Evolutionary conservation across 2,797 vertebrate genomes (phyloP), one percentile per base, ranked within the genome.

Genomic region (Ciconia nigra): DNA sequence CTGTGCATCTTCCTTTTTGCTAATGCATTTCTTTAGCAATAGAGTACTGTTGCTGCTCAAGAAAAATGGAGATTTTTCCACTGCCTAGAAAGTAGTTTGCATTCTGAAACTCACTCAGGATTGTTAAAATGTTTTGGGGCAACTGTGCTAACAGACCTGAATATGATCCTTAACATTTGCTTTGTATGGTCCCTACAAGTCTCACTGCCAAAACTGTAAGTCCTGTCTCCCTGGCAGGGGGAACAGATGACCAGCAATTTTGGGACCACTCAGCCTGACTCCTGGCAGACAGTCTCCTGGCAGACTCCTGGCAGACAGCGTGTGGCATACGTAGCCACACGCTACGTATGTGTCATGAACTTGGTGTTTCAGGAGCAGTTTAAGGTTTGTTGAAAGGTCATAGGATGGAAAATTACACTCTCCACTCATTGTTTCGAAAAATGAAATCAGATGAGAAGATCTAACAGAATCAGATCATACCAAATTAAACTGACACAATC

Each of bases 381-480:
- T 54, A 67, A 88, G 20, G 31, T 84, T 71, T 91, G 33, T 42
- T 78, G 61, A n/a, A 92, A 91, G 58, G 88, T 70, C 85, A 70
- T 12, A 54, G 17, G 12, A 21, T 95, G 81, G 90, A 93, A 94
- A 96, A 86, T 33, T 93, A 44, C 59, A 54, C 51, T 92, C 65
- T 85, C 71, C 42, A 58, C 42, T 87, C 35, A 54, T 9, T 61
- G 66, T 89, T 96, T 85, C 2, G 0, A 77, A 84, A 93, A 90
- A 74, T 2, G 1, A 89, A 90, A 97, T 93, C 67, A 74, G 83
- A 71, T 85, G 71, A 96, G 89, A 89, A 96, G 74, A 93, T 96
- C 81, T 93, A 51, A 59, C 15, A 52, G 74, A 90, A 88, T 79
- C 86, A 94, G 85, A 89, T 84, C 59, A 0, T 52, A 84, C 47